A percentile compares a stretch with the other conserved stretches of the same genome.
Conservation (phyloP, 2,797 vertebrate species). For the Hippoglossus hippoglossus region DNA sequence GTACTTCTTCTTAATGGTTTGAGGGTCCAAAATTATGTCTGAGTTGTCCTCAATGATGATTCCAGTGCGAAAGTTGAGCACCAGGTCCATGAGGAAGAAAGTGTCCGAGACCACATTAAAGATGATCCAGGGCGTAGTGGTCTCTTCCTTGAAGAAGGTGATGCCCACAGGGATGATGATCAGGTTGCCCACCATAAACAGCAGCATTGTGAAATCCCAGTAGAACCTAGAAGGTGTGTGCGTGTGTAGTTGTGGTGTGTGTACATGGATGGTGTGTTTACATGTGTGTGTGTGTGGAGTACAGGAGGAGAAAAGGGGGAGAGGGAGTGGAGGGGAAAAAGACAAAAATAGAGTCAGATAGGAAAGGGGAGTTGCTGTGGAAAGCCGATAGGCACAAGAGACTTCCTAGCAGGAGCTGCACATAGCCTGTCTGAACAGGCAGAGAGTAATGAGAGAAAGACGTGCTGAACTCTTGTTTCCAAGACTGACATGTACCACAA, state of each 20-base stretch:
- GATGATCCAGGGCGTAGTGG: conserved; percentile 96
- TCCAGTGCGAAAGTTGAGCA: conserved; percentile 98
- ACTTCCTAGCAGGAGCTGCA: conserved; percentile 32
- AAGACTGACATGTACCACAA: neutral
- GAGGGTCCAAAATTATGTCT: conserved; percentile 96
- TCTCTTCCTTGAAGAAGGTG: conserved; percentile 99
- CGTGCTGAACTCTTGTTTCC: neutral
- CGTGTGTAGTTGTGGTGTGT: conserved; percentile 23
- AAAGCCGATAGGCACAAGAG: conserved; percentile 66
- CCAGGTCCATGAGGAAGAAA: conserved; percentile 98
- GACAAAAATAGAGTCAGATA: conserved; percentile 69
- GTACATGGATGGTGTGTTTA: conserved; percentile 40
- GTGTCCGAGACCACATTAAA: conserved; percentile 98
- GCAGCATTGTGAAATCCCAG: conserved; percentile 99
- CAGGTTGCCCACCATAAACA: conserved; percentile 99
- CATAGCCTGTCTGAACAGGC: conserved; percentile 25
- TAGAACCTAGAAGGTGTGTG: conserved; percentile 89
- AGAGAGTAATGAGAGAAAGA: conserved; percentile 15
- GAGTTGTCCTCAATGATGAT: conserved; percentile 99
- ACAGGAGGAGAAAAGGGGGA: conserved; percentile 5
- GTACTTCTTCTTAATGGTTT: conserved; percentile 96
- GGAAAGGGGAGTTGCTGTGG: conserved; percentile 50
- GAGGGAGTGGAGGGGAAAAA: conserved; percentile 7
- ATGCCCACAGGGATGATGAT: conserved; percentile 99
- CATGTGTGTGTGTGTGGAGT: conserved; percentile 28